A percentile compares a stretch with the other conserved stretches of the same genome.
Conservation (phyloP, 2,113 vertebrate species). For the Grallaria varia region DNA sequence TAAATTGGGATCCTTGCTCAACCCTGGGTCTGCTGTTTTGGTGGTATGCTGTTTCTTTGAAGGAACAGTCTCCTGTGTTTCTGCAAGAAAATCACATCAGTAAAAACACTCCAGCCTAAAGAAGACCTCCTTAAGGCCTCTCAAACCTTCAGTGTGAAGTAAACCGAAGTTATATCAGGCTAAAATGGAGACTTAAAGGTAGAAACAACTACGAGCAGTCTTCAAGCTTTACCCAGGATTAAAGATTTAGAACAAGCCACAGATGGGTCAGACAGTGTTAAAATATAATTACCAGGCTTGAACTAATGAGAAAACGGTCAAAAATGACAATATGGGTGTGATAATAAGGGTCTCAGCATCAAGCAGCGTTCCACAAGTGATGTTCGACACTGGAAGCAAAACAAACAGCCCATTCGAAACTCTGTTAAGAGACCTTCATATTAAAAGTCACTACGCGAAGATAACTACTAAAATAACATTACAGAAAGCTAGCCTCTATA, state of each 20-base stretch:
- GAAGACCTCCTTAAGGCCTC: background rate
- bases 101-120: background rate
- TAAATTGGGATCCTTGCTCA: background rate
- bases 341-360: background rate
- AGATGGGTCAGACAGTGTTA: background rate
- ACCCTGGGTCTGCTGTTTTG: constrained; percentile 36
- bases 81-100: constrained; percentile 38
- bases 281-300: background rate
- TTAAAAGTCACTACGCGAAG: background rate
- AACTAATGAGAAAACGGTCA: background rate
- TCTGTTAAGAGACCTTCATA: background rate
- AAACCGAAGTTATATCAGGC: background rate
- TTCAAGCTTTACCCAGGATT: background rate
- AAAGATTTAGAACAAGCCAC: background rate
- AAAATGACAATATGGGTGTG: background rate
- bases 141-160: background rate
- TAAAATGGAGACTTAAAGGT: background rate
- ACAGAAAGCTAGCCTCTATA: background rate
- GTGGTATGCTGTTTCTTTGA: constrained; percentile 54
- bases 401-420: background rate
- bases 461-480: background rate
- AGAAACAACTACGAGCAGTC: background rate
- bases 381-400: background rate
- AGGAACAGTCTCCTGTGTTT: constrained; percentile 13
- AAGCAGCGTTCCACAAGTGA: background rate